Evolutionary conservation across 2,888 invertebrate species (phyloP), one percentile per base, ranked within the genome.

Genomic region (Spilosoma lubricipeda): DNA sequence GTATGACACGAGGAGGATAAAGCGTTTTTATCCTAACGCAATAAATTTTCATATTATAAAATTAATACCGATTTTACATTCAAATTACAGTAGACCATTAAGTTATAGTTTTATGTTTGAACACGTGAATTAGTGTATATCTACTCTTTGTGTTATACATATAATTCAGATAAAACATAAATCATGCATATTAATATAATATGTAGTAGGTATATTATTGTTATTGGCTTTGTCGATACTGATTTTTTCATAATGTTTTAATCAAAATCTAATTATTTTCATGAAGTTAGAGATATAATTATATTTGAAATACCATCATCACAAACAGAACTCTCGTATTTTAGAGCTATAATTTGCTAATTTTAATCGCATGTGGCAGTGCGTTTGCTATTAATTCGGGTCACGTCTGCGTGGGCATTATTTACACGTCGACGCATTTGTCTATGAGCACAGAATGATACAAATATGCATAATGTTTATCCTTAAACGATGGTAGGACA

Each of bases 351-450:
- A n/a, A n/a, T 69, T 72, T 63, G 70, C 45, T 42, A 73, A 74
- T 77, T 81, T 77, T 82, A 80, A 81, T 86, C 79, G 73, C 76
- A 76, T 73, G 73, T 69, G 76, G 75, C 33, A 36, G 64, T 75
- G 75, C 78, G 85, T 90, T 89, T 90, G 90, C 90, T 88, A 87
- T 91, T 81, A 87, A 93, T 91, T 90, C 86, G 81, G 87, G 88
- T 90, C 92, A 91, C 89, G 89, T 90, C 88, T 86, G 83, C 83
- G 79, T 80, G 77, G 86, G 85, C 84, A 87, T 86, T 88, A 88
- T 88, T 85, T 86, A 87, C 84, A 80, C 77, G 71, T 68, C 48
- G 71, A 76, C 79, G 72, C 77, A 73, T 39, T 67, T 78, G 64
- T 65, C 74, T 76, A 73, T 68, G 23, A 67, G 63, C 67, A 68